These are phyloP conservation scores for Syrphus vitripennis DNA, from an alignment of 2,888 invertebrate genomes.

Conservation along the genomic window DNA sequence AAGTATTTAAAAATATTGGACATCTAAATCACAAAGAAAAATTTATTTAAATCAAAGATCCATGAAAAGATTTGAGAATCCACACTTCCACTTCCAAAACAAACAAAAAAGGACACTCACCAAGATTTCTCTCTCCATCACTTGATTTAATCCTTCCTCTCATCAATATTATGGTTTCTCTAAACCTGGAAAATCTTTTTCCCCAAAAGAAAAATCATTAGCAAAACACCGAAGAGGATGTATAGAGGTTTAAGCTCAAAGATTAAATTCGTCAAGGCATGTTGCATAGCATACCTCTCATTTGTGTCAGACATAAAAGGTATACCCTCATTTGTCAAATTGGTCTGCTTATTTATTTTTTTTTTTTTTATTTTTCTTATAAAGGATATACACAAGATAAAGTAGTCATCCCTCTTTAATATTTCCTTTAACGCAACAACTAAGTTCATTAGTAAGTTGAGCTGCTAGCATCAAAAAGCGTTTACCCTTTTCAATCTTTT, in stretches of 20 bases:
- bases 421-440: conserved; percentile 22
- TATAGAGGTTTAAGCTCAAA: neutral
- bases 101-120: neutral
- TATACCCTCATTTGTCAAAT: conserved; percentile 49
- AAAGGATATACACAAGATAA: neutral
- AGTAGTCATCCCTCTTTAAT: neutral
- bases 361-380: neutral
- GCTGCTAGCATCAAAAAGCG: conserved; percentile 62
- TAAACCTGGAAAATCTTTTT: conserved; percentile 8
- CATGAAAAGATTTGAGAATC: neutral
- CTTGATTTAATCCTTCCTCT: conserved; percentile 21
- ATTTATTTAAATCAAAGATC: neutral
- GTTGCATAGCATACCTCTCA: neutral
- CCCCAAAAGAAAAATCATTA: conserved; percentile 13
- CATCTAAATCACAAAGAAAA: neutral
- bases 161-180: neutral
- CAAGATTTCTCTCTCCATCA: neutral
- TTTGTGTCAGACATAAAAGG: neutral
- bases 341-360: neutral
- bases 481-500: conserved; percentile 55
- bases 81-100: conserved; percentile 14
- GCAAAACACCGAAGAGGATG: conserved; percentile 23
- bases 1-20: neutral
- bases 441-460: conserved; percentile 69
- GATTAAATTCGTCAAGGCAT: conserved; percentile 17